Evolutionary conservation across 2,113 vertebrate species (phyloP).

Genomic region (Tricholaema leucomelas): DNA sequence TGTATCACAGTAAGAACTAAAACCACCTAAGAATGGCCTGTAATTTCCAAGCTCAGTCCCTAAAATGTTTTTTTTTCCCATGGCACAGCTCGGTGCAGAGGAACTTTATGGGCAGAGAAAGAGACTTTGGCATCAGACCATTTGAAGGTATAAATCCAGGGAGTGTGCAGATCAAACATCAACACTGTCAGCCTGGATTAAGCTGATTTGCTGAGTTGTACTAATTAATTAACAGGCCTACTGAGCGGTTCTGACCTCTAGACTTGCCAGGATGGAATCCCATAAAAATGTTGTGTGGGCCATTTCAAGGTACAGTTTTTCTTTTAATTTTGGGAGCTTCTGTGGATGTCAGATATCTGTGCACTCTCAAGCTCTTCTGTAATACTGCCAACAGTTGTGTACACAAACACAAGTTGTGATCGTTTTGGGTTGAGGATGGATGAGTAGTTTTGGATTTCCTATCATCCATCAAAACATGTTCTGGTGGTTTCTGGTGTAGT

Average conservation of each 20-base stretch:
- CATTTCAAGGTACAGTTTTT: not conserved
- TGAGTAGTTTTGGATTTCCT: not conserved
- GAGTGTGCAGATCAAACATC: slow-evolving; percentile 3
- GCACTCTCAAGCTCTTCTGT: not conserved
- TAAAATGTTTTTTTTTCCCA: not conserved
- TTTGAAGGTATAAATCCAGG: slow-evolving; percentile 35
- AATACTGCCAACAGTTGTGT: not conserved
- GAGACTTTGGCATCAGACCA: not conserved
- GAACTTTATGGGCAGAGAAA: not conserved
- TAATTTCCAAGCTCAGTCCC: not conserved
- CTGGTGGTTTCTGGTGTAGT: not conserved
- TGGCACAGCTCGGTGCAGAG: not conserved
- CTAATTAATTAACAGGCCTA: slow-evolving; percentile 14
- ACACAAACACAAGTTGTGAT: not conserved
- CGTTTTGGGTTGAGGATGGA: not conserved
- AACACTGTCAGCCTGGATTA: slow-evolving; percentile 46
- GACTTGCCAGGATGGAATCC: slow-evolving; percentile 20
- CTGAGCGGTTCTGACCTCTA: slow-evolving; percentile 41
- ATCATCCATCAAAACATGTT: not conserved
- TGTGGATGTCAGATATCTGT: not conserved
- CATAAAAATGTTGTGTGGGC: not conserved
- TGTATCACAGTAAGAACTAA: not conserved
- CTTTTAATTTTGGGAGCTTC: not conserved
- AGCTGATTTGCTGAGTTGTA: slow-evolving; percentile 41
- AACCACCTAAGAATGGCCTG: not conserved